Evolutionary conservation across 53 echinoderm and acorn worm species (phyloP).

Genomic region (Temnopleurus reevesii): DNA sequence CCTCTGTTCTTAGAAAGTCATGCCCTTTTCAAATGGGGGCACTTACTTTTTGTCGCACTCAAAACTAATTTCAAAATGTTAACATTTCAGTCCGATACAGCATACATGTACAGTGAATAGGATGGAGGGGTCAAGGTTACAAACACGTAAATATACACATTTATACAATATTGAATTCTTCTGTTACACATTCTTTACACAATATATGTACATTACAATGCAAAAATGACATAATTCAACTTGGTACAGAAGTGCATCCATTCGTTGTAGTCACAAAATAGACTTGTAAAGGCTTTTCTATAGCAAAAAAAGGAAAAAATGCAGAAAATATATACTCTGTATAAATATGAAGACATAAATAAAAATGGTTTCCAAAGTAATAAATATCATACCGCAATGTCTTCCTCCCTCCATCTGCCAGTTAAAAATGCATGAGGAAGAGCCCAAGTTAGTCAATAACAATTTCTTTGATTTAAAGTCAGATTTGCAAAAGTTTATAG

Average conservation of each 20-base stretch:
- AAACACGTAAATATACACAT: neutral
- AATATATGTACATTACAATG: neutral
- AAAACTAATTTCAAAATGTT: too few species aligned
- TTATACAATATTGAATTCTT: neutral
- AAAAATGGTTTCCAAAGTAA: neutral
- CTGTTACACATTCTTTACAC: neutral
- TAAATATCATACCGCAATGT: neutral
- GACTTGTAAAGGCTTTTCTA: neutral
- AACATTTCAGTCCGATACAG: neutral
- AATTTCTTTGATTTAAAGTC: too few species aligned
- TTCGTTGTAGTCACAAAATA: neutral
- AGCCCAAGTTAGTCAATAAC: too few species aligned
- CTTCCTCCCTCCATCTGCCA: neutral
- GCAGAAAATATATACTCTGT: slow-evolving; percentile 18
- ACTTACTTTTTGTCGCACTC: too few species aligned
- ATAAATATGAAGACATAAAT: slow-evolving; percentile 2
- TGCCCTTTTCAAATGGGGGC: too few species aligned
- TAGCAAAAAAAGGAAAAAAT: neutral
- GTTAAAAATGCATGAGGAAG: too few species aligned
- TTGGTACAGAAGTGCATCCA: neutral
- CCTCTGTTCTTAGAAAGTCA: too few species aligned
- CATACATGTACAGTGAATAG: neutral
- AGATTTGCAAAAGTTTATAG: too few species aligned
- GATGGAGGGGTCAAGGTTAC: neutral
- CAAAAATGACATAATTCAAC: neutral